Evolutionary conservation across 1,140 invertebrate species (phyloP), one percentile per base, ranked within the genome.

Genomic region (Drosophila saltans): DNA sequence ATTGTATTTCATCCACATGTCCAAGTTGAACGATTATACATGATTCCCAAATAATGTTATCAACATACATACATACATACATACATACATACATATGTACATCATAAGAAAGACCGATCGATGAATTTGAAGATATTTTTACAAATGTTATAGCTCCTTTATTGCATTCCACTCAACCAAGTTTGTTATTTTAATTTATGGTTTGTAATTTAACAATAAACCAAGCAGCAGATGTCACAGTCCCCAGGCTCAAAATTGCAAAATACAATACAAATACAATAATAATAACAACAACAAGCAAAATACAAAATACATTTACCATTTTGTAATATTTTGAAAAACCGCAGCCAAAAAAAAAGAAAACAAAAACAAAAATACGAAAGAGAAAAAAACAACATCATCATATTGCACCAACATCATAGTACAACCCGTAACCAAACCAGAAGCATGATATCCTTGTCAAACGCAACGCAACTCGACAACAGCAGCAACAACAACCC

Each of bases 131-230:
- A 28, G 24, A 57, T 33, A 8, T 30, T 21, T 10, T 10, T 24
- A 9, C n/a, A 6, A 9, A 10, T 26, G 16, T n/a, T 16, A 10
- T 21, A 1, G 30, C 7, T 41, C 55, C 56, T 75, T 64, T 67
- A 39, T 36, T 36, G 73, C 64, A 58, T 57, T 69, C 28, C 58
- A 59, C 57, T 59, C 56, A 72, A 55, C 62, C 67, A 64, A 60
- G 70, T 75, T 78, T 86, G 83, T 82, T 85, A 79, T 85, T 88
- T 85, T 85, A 85, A 85, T 85, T 85, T 85, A 85, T 85, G 62
- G 81, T 59, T 41, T 55, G 76, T 84, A 69, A 86, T 86, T 86
- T 85, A 75, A 75, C 78, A 85, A 81, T 86, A 85, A 86, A 85
- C 78, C 81, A 85, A 76, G 63, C 75, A 75, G 58, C 73, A 55